Base-by-base conservation (phyloP, 2,888 invertebrate species). In the Andrena hattorfiana region DNA sequence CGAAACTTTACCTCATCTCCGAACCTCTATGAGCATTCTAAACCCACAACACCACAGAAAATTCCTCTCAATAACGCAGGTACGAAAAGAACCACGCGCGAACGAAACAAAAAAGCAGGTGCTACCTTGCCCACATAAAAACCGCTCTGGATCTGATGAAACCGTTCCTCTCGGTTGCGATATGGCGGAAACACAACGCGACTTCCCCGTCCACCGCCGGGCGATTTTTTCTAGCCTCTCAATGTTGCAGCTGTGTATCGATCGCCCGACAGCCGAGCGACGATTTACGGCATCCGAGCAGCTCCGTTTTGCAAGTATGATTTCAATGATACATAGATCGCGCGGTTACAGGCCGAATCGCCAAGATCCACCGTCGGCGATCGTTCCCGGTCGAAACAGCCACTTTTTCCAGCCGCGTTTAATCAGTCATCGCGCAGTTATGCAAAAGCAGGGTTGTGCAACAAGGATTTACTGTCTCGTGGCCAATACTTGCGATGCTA, bases 371-470 rank as follows among this genome's bases (percentile, higher is more conserved):
- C 54, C 30, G 23, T 0, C 10, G 20, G 16, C 23, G 1, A 26
- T 56, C 23, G 26, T 30, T 42, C 62, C 16, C 2, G 10, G 30
- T n/a, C n/a, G 30, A 32, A 20, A 16, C 16, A 30, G 30, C n/a
- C 2, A 23, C 8, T 28, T 73, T 74, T 54, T 10, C n/a, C 13
- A 64, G 20, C 16, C 8, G 56, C 42, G 51, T 81, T 73, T 67
- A 73, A 84, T 87, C 63, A 68, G 32, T 63, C 32, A 75, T 60
- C 66, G 35, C 28, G 54, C 2, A 28, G 72, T 89, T 88, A 81
- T 68, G 82, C 78, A 88, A 88, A 69, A 60, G 76, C 49, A 35
- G 62, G 49, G 81, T 88, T 80, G 83, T 80, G 78, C 77, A 88
- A 88, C 68, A 42, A 77, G 72, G 67, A 81, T 86, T 87, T 79